phyloP scores from a whole-genome alignment of 2,113 vertebrate genomes.

The Melanocharis versteri region DNA sequence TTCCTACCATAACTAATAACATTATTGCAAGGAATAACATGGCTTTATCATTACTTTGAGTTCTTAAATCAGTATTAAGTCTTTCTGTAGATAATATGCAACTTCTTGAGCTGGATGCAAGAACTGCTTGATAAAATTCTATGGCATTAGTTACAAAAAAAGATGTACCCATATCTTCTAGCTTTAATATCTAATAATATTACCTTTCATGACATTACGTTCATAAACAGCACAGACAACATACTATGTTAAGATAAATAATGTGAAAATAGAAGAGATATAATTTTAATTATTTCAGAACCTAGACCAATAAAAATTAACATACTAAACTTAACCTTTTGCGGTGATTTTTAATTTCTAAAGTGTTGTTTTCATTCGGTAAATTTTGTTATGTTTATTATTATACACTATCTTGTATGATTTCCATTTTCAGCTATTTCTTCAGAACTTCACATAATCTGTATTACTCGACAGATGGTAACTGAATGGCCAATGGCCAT shows the following conservation, averaged over 20 bases:
- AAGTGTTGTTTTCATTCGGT: neutral
- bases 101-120: neutral
- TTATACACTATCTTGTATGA: neutral
- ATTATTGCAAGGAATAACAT: neutral
- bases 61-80: neutral
- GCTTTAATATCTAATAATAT: neutral
- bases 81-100: neutral
- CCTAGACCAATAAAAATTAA: neutral
- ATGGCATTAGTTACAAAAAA: neutral
- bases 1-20: neutral
- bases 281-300: neutral
- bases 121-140: neutral
- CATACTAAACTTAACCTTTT: neutral
- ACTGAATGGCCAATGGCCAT: neutral
- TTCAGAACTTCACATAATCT: neutral
- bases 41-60: neutral
- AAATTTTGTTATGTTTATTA: neutral
- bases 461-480: neutral
- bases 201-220: neutral
- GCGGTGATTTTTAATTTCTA: neutral
- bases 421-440: neutral
- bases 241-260: neutral
- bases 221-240: neutral
- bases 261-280: neutral
- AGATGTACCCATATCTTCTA: neutral